Evolutionary conservation across 1,140 invertebrate species (phyloP), one percentile per base, ranked within the genome.

Genomic region (Bombus balteatus): DNA sequence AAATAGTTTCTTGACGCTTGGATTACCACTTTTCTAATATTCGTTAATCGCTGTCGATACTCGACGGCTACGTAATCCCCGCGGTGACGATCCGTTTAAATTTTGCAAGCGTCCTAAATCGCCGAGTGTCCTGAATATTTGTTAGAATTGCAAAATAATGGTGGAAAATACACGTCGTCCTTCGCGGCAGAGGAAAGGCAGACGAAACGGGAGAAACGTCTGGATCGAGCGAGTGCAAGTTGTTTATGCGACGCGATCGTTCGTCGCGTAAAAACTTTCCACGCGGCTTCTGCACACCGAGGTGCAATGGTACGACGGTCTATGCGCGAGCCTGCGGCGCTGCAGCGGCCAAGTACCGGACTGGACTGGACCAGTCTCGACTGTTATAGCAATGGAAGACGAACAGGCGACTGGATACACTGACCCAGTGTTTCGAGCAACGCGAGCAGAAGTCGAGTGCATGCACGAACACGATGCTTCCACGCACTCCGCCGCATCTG

Each of bases 321-420:
- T 57, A 39, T 70, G 66, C 68, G 2, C 68, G 37, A 34, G 80
- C 71, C 80, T n/a, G 32, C 47, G 76, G 62, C 41, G 81, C 32
- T 70, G 68, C 37, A 13, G 22, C 37, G 68, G 68, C 68, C 68
- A 39, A 39, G 68, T 6, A 70, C 66, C 66, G 66, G 66, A 70
- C 37, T 39, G 57, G 70, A 83, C 73, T 8, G 68, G 79, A 77
- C 81, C 68, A 62, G 73, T 77, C 81, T 83, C 37, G 85, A 86
- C 85, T 86, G 77, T 86, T 86, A 78, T 73, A 86, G 85, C 73
- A 83, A 86, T 86, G 66, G 80, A 86, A 75, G 85, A 83, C 83
- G 81, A 76, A 86, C 59, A n/a, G 59, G 73, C 85, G 57, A 86
- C 81, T 86, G 73, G 85, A 86, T 86, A 86, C 41, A 86, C 85